Conservation (phyloP, 2,113 vertebrate genomes). For the Atractosteus spatula region DNA sequence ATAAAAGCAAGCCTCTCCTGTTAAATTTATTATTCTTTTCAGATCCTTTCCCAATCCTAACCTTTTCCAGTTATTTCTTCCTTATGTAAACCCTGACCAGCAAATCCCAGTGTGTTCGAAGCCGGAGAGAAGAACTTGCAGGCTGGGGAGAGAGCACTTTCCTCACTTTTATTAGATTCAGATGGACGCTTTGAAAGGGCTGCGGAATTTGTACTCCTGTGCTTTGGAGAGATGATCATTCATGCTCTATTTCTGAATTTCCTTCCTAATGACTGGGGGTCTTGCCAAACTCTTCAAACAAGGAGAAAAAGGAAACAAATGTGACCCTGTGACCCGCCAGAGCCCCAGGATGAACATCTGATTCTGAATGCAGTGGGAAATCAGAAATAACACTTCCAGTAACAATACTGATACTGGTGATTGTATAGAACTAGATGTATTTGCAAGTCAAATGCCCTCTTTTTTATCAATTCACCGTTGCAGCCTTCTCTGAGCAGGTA, state of each 20-base stretch:
- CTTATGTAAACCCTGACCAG: neutral
- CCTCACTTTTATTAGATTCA: neutral
- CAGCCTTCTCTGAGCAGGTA: too few species aligned
- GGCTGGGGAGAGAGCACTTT: neutral
- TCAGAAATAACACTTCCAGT: neutral
- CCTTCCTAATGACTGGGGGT: neutral
- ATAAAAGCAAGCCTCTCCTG: slow-evolving; percentile 14
- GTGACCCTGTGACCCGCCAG: neutral
- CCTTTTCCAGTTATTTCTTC: neutral
- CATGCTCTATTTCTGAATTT: neutral
- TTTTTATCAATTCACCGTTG: too few species aligned
- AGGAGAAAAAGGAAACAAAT: neutral
- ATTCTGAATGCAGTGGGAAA: neutral
- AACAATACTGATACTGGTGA: too few species aligned
- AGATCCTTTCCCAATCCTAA: neutral
- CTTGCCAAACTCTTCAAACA: neutral
- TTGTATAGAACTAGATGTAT: too few species aligned
- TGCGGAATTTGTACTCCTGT: neutral
- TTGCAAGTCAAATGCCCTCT: too few species aligned
- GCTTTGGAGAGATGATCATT: neutral
- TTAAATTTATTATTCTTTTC: slow-evolving; percentile 15
- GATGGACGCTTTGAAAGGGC: neutral
- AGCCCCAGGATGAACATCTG: neutral
- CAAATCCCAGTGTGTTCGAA: neutral
- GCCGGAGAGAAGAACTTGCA: neutral